phyloP scores from a whole-genome alignment of 2,888 invertebrate species.

The Cataglyphis rosenhaueri region DNA sequence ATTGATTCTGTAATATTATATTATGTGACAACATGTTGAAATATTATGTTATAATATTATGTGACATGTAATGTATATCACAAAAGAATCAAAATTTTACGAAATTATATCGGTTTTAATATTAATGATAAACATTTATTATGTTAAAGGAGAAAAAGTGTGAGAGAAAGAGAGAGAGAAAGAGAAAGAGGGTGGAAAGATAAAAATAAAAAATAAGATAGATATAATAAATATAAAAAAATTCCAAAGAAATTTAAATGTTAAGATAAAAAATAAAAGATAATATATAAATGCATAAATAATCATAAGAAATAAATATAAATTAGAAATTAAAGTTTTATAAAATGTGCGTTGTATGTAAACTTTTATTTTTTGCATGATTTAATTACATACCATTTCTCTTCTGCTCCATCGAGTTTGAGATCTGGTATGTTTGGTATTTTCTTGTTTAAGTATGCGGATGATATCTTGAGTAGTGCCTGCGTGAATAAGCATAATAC shows the following conservation, averaged over 20 bases:
- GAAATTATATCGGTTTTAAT: background rate
- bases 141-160: background rate
- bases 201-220: background rate
- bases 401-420: conserved; percentile 95
- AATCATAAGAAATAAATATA: background rate
- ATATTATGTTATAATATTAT: background rate
- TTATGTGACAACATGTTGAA: too few species aligned
- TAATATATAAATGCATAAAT: background rate
- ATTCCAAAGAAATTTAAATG: background rate
- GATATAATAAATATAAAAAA: background rate
- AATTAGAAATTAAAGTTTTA: background rate
- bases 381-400: conserved; percentile 90
- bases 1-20: too few species aligned
- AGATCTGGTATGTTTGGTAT: conserved; percentile 97
- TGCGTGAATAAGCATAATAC: conserved; percentile 80
- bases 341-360: conserved; percentile 73
- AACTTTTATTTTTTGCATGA: background rate
- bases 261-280: background rate
- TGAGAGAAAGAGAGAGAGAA: background rate
- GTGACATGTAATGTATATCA: background rate
- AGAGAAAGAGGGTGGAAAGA: too few species aligned
- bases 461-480: conserved; percentile 96
- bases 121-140: background rate
- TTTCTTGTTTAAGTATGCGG: conserved; percentile 96
- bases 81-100: background rate